Base-by-base conservation (phyloP, 1,140 invertebrate genomes). In the Subanguina moxae region DNA sequence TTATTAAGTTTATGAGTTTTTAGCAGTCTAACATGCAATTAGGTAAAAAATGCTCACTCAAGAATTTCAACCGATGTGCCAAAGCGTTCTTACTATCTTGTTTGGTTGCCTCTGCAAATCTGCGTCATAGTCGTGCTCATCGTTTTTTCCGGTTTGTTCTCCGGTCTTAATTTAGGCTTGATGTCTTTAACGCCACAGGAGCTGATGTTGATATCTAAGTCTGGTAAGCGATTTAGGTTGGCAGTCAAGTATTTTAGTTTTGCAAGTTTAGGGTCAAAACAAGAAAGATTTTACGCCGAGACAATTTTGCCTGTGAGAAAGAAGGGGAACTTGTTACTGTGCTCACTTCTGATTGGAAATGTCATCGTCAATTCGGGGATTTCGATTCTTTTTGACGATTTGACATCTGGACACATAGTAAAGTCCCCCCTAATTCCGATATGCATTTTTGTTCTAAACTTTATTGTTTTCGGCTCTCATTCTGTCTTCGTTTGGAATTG, bases 291-390 rank as follows among this genome's bases (percentile, higher is more conserved):
- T 21, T 87, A 85, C 65, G 86, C 93, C 0, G 87, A 88, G 70
- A 88, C 88, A 28, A 96, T 97, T 70, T 88, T 90, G 82, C 93
- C 93, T 0, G 89, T 96, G 0, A 85, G 93, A 59, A 89, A 91
- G 81, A 89, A 91, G 78, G 95, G 95, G 56, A 98, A 98, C 86
- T 96, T 92, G 84, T 85, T 99, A 25, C 86, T 98, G 13, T 98
- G 95, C 85, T 87, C 88, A 28, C 90, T 98, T 76, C 84, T 99
- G 46, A 87, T 98, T 32, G 94, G 93, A 19, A 98, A 99, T 84
- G 95, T 98, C 42, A 88, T 97, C 64, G 95, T 99, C 7, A 98
- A 98, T 85, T 94, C 91, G 0, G 90, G 91, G 15, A 90, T 97
- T 76, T 96, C 95, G 0, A 95, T 98, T 84, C 84, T 97, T 11